Percentiles rank a stretch among this genome's conserved stretches.
These are phyloP conservation scores for Bhutanitis thaidina DNA, from an alignment of 2,888 invertebrate species.

Conservation along the genomic window DNA sequence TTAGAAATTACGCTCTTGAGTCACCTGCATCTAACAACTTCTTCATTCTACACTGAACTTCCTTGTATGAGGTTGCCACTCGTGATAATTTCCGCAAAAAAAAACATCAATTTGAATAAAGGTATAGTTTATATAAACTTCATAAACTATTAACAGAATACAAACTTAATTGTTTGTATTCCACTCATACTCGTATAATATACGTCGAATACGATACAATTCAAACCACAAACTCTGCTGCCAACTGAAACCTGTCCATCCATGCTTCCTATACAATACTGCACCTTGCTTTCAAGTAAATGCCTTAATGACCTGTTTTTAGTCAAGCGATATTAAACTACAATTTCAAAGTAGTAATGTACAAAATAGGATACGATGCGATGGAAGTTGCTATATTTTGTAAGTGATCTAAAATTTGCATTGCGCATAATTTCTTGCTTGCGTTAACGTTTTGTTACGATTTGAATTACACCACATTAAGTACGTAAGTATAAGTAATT, in stretches of 20 bases:
- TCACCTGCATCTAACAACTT: too few relatives aligned
- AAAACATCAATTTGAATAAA: too few relatives aligned
- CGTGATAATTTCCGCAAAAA: too few relatives aligned
- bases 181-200: constrained; percentile 24
- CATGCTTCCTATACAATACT: constrained; percentile 43
- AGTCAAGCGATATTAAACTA: constrained; percentile 2
- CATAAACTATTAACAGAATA: constrained; percentile 3
- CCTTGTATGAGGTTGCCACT: too few relatives aligned
- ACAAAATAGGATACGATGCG: background rate
- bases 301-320: background rate
- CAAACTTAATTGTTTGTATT: constrained; percentile 9
- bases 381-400: background rate
- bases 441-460: constrained; percentile 30
- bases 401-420: constrained; percentile 21
- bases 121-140: too few relatives aligned
- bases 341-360: background rate
- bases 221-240: constrained; percentile 54
- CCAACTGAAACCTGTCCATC: constrained; percentile 61
- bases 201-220: constrained; percentile 43
- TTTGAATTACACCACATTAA: constrained; percentile 16
- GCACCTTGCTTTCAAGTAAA: constrained; percentile 18
- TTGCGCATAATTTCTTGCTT: constrained; percentile 48
- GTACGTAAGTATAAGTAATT: too few relatives aligned
- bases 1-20: too few relatives aligned
- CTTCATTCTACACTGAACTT: too few relatives aligned